Evolutionary conservation across 2,797 vertebrate genomes (phyloP).

Genomic region (Platalea minor): DNA sequence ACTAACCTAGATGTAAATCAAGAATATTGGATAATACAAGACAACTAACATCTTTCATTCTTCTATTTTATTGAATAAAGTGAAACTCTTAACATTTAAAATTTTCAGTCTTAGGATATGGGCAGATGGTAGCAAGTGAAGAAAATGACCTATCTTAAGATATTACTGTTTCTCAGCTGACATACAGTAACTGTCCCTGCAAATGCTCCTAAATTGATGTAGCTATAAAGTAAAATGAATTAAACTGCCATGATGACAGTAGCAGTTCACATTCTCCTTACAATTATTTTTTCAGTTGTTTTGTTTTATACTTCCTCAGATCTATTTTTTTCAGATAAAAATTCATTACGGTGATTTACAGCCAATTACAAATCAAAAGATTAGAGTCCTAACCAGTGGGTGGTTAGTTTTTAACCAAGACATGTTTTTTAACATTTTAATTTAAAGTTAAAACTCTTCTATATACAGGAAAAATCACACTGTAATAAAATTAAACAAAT

Average conservation of each 20-base stretch:
- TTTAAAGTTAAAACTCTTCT: neutral
- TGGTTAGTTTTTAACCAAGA: neutral
- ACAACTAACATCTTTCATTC: neutral
- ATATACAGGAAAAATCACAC: neutral
- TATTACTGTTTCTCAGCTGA: neutral
- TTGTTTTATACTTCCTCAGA: neutral
- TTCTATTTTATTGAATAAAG: neutral
- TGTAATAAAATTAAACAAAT: neutral
- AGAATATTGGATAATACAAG: neutral
- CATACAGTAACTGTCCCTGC: neutral
- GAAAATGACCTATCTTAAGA: neutral
- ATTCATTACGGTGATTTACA: neutral
- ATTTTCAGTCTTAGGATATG: neutral
- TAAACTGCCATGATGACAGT: neutral
- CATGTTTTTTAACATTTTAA: neutral
- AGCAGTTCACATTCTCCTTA: neutral
- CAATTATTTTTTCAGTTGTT: neutral
- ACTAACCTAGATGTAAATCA: neutral
- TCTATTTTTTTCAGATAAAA: neutral
- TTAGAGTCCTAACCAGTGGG: neutral
- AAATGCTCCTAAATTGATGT: neutral
- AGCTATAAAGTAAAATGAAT: neutral
- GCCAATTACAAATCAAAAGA: neutral
- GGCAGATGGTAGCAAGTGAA: neutral
- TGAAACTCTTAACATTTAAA: neutral